phyloP scores from a whole-genome alignment of 2,888 invertebrate genomes.

The Uropetala carovei region DNA sequence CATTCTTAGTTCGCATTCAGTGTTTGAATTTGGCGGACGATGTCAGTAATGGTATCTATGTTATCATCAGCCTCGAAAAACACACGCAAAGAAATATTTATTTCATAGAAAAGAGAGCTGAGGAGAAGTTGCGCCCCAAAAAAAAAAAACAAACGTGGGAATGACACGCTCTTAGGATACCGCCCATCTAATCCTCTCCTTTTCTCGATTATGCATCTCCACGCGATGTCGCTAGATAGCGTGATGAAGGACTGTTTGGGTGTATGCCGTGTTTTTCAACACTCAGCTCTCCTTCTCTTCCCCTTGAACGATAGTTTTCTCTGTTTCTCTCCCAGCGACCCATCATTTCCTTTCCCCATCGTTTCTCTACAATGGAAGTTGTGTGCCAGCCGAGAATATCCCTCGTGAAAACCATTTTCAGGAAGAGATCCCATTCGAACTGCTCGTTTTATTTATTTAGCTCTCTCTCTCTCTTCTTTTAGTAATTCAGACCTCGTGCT shows the following conservation, averaged over 20 bases:
- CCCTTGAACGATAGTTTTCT: neutral
- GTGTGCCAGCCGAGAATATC: neutral
- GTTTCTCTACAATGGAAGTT: neutral
- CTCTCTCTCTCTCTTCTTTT: neutral
- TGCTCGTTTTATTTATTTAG: neutral
- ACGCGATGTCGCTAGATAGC: slow-evolving; percentile 41
- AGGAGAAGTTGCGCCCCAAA: neutral
- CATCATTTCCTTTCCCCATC: neutral
- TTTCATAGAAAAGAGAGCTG: neutral
- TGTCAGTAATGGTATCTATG: neutral
- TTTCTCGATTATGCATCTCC: neutral
- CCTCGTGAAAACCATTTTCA: neutral
- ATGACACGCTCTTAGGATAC: neutral
- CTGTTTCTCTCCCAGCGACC: neutral
- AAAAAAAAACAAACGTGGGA: no score
- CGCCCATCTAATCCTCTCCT: neutral
- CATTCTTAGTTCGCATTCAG: neutral
- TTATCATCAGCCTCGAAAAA: neutral
- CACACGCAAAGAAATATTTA: neutral
- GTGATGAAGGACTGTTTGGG: slow-evolving; percentile 39
- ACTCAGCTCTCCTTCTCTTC: neutral
- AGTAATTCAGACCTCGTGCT: neutral
- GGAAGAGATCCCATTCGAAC: neutral
- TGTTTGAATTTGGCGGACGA: neutral
- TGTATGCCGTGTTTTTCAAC: neutral